Evolutionary conservation across 2,113 vertebrate species (phyloP).

Genomic region (Stercorarius parasiticus): DNA sequence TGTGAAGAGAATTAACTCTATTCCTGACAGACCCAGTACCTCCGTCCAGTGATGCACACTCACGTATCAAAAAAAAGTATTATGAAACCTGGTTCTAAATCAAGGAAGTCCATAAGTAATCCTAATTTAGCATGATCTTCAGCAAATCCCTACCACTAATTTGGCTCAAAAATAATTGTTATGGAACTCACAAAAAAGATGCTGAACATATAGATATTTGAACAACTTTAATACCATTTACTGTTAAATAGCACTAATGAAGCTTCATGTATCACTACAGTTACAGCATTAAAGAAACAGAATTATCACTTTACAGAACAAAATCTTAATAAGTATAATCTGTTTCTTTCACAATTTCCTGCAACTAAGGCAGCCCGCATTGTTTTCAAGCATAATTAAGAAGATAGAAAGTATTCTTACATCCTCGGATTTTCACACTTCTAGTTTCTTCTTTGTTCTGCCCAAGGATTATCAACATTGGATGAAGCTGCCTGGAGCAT

Average conservation of each 20-base stretch:
- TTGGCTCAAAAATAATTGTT: not conserved
- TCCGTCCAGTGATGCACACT: not conserved
- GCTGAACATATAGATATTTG: not conserved
- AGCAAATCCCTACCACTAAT: not conserved
- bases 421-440: slow-evolving; percentile 77
- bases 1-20: not conserved
- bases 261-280: not conserved
- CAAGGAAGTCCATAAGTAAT: not conserved
- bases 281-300: not conserved
- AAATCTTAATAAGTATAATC: not conserved
- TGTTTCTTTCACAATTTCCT: not conserved
- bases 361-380: not conserved
- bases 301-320: not conserved
- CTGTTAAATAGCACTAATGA: not conserved
- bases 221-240: not conserved
- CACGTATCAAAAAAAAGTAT: not conserved
- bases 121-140: not conserved
- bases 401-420: slow-evolving; percentile 74
- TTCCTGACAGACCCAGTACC: not conserved
- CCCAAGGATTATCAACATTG: slow-evolving; percentile 78
- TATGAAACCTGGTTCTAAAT: not conserved
- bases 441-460: slow-evolving; percentile 78
- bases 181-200: not conserved
- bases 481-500: slow-evolving; percentile 67
- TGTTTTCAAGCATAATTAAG: not conserved